Conservation (phyloP, 2,888 invertebrate genomes). For the Macrosoma leucophasiata region DNA sequence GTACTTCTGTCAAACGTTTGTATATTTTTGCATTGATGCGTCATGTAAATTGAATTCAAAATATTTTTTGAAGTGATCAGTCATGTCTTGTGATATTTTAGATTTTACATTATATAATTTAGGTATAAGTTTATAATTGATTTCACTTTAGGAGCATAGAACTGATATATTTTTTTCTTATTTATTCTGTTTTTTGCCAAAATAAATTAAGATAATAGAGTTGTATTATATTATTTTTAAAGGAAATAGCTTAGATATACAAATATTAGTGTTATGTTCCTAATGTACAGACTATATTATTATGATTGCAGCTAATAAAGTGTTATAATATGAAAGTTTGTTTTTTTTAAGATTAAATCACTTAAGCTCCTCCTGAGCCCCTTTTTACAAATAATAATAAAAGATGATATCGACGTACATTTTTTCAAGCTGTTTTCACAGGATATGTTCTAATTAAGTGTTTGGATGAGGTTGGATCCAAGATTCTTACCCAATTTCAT, state of each 20-base stretch:
- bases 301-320: slow-evolving; percentile 61
- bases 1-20: too few relatives aligned
- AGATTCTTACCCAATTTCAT: too few relatives aligned
- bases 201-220: too few relatives aligned
- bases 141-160: slow-evolving; percentile 21
- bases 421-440: too few relatives aligned
- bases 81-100: slow-evolving; percentile 67
- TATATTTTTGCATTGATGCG: slow-evolving; percentile 9
- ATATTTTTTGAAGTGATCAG: slow-evolving; percentile 39
- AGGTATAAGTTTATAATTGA: slow-evolving; percentile 24
- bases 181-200: slow-evolving; percentile 11
- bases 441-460: too few relatives aligned
- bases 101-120: slow-evolving; percentile 32
- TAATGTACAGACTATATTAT: slow-evolving; percentile 34
- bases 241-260: too few relatives aligned
- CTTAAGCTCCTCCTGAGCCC: too few relatives aligned
- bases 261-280: slow-evolving; percentile 31
- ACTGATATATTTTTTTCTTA: background rate
- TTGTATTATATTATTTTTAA: too few relatives aligned
- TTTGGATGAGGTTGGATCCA: too few relatives aligned
- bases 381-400: too few relatives aligned
- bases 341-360: too few relatives aligned
- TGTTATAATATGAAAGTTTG: slow-evolving; percentile 44
- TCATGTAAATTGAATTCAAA: slow-evolving; percentile 12
- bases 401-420: too few relatives aligned